phyloP scores from a whole-genome alignment of 2,888 invertebrate genomes.

The Congeria kusceri region DNA sequence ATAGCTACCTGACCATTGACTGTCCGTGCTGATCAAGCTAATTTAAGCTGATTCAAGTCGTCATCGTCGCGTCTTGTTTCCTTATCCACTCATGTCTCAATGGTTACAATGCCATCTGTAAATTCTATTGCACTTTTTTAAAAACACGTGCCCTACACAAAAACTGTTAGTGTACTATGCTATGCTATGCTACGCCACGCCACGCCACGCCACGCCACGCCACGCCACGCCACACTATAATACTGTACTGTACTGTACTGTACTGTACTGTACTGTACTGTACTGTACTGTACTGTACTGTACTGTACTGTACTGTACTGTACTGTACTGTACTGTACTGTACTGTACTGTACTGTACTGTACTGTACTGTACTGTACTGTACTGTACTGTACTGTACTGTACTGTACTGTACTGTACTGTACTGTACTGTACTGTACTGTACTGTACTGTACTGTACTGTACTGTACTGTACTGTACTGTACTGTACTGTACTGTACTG shows the following conservation, averaged over 20 bases:
- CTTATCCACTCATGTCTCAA: too few species aligned
- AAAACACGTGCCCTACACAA: too few species aligned
- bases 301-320: conserved; percentile 26
- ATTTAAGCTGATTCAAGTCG: too few species aligned
- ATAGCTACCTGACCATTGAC: too few species aligned
- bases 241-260: conserved; percentile 25
- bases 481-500: conserved; percentile 8
- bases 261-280: conserved; percentile 19
- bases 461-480: conserved; percentile 23
- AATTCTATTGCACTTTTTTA: too few species aligned
- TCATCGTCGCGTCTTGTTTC: too few species aligned
- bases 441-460: conserved; percentile 20
- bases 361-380: conserved; percentile 25
- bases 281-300: conserved; percentile 14
- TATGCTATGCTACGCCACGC: too few species aligned
- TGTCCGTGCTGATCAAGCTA: too few species aligned
- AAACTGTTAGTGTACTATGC: too few species aligned
- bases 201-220: too few species aligned
- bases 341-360: conserved; percentile 24
- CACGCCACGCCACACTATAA: too few species aligned
- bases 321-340: conserved; percentile 20
- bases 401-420: conserved; percentile 19
- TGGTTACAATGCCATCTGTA: too few species aligned
- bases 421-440: conserved; percentile 21
- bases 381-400: conserved; percentile 21